Conservation (phyloP, 2,113 vertebrate genomes). For the Columbina picui region DNA sequence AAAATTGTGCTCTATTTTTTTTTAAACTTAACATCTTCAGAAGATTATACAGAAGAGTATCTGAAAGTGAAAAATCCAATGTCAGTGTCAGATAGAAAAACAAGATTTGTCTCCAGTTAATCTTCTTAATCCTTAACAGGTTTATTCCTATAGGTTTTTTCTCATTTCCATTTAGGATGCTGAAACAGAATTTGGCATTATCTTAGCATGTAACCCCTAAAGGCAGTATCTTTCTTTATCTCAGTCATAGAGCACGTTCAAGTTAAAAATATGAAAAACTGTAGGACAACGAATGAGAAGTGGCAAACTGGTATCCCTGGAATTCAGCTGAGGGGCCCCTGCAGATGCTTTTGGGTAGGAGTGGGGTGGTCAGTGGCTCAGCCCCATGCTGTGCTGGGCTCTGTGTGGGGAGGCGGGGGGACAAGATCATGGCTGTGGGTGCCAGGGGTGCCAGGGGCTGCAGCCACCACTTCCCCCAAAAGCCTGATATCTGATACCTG, state of each 20-base stretch:
- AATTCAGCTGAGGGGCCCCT: not conserved
- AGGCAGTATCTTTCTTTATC: not conserved
- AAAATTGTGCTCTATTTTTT: not conserved
- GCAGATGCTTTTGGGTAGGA: not conserved
- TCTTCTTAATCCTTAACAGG: not conserved
- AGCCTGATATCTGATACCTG: not conserved
- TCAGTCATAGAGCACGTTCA: not conserved
- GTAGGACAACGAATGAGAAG: not conserved
- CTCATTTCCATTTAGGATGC: not conserved
- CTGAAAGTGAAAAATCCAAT: not conserved
- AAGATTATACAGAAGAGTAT: not conserved
- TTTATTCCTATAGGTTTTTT: not conserved
- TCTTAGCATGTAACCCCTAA: not conserved
- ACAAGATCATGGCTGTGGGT: not conserved
- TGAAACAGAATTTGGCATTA: not conserved
- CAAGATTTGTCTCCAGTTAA: not conserved
- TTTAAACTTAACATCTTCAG: not conserved
- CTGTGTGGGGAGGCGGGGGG: rapidly evolving
- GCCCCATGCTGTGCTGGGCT: rapidly evolving
- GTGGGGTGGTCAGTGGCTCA: not conserved
- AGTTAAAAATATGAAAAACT: not conserved
- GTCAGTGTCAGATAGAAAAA: not conserved
- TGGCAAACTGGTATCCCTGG: not conserved
- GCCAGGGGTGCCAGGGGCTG: not conserved
- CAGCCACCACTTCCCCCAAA: not conserved